Evolutionary conservation across 64 coral and sea anemone species (phyloP).

Genomic region (Porites lutea): DNA sequence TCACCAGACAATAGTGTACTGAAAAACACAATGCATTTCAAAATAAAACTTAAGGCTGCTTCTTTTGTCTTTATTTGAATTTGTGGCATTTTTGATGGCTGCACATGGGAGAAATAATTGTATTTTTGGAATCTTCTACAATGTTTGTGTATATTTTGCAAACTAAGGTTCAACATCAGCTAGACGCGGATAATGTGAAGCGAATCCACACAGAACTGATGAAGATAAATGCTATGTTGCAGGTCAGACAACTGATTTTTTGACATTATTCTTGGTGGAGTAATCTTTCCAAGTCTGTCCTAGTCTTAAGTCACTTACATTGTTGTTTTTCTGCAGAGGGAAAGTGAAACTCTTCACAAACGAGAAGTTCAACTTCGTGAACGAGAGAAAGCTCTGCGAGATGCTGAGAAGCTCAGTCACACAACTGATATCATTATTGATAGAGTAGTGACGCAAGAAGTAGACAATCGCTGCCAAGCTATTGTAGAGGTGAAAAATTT

Average conservation of each 20-base stretch:
- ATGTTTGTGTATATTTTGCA: background rate
- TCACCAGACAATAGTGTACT: too few species aligned
- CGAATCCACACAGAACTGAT: slow-evolving; percentile 82
- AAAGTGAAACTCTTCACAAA: slow-evolving; percentile 71
- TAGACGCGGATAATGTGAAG: slow-evolving; percentile 37
- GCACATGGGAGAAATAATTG: too few species aligned
- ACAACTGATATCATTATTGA: slow-evolving; percentile 91
- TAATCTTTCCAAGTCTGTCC: too few species aligned
- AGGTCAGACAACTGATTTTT: slow-evolving; percentile 43
- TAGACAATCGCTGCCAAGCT: slow-evolving; percentile 67
- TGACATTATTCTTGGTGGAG: background rate
- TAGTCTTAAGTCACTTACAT: background rate
- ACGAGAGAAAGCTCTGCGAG: slow-evolving; percentile 78
- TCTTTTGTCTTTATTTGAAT: too few species aligned
- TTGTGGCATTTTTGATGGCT: too few species aligned
- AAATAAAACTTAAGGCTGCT: too few species aligned
- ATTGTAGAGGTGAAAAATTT: slow-evolving; percentile 63
- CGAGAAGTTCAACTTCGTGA: slow-evolving; percentile 84
- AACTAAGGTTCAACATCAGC: slow-evolving; percentile 10
- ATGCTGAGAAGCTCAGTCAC: slow-evolving; percentile 84
- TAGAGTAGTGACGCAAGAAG: slow-evolving; percentile 79
- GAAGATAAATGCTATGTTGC: slow-evolving; percentile 76
- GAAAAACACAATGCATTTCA: too few species aligned
- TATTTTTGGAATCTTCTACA: too few species aligned
- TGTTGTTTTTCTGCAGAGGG: slow-evolving; percentile 61